phyloP scores from a whole-genome alignment of 2,888 invertebrate genomes.

The Oscheius sp. region DNA sequence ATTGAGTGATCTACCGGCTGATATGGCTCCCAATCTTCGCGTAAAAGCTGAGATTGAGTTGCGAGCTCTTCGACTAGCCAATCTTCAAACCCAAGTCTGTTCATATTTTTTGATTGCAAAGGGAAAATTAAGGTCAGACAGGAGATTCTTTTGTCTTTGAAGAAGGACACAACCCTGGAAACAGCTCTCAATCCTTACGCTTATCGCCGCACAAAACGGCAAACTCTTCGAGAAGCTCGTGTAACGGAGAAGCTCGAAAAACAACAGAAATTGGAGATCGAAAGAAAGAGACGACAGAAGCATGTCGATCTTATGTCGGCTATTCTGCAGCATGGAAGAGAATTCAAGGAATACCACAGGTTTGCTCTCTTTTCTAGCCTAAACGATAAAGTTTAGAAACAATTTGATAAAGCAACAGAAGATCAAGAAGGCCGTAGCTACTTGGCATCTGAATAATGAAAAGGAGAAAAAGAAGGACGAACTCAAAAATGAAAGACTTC shows the following conservation, averaged over 20 bases:
- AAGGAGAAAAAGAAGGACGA: slow-evolving; percentile 99
- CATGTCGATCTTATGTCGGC: slow-evolving; percentile 95
- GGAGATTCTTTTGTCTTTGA: slow-evolving; percentile 80
- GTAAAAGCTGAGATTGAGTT: slow-evolving; percentile 94
- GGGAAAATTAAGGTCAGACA: slow-evolving; percentile 71
- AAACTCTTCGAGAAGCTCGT: slow-evolving; percentile 92
- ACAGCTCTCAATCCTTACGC: slow-evolving; percentile 96
- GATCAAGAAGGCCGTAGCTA: slow-evolving; percentile 93
- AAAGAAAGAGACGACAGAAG: slow-evolving; percentile 94
- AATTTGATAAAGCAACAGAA: slow-evolving; percentile 84
- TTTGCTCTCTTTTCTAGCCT: background rate
- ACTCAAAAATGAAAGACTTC: slow-evolving; percentile 96
- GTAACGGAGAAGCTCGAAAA: slow-evolving; percentile 98
- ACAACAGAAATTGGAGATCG: slow-evolving; percentile 97
- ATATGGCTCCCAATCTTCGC: slow-evolving; percentile 87
- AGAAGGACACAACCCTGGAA: slow-evolving; percentile 93
- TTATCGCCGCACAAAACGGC: slow-evolving; percentile 94
- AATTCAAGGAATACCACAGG: slow-evolving; percentile 95
- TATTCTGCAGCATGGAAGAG: slow-evolving; percentile 94
- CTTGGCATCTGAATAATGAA: slow-evolving; percentile 97
- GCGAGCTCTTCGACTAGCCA: slow-evolving; percentile 88
- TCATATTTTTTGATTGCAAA: background rate
- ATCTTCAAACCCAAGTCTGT: slow-evolving; percentile 82
- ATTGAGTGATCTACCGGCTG: slow-evolving; percentile 82
- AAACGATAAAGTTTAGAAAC: slow-evolving; percentile 73